Evolutionary conservation across 1,140 invertebrate genomes (phyloP).

Genomic region (Drosophila kanapiae): DNA sequence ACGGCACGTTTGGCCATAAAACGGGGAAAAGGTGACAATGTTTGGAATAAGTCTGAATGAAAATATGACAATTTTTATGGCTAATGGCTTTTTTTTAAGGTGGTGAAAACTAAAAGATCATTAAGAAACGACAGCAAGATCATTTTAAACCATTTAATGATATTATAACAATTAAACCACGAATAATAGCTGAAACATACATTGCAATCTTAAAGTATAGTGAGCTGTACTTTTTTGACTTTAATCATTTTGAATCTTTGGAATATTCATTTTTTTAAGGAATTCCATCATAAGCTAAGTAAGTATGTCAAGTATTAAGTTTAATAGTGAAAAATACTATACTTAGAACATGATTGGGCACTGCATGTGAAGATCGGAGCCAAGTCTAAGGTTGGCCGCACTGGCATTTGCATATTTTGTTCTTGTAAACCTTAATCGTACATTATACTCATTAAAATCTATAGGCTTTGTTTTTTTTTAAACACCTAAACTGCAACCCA

Average conservation of each 20-base stretch:
- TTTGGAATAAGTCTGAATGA: slow-evolving; percentile 15
- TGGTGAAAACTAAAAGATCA: background rate
- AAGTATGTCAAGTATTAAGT: too few relatives aligned
- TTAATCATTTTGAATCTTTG: background rate
- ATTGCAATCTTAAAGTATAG: background rate
- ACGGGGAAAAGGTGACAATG: slow-evolving; percentile 21
- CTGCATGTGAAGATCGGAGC: too few relatives aligned
- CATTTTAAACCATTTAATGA: background rate
- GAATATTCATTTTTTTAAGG: background rate
- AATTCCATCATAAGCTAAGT: too few relatives aligned
- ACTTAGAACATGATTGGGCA: too few relatives aligned
- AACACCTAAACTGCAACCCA: too few relatives aligned
- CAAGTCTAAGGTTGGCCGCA: too few relatives aligned
- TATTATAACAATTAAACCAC: background rate
- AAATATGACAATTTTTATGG: slow-evolving; percentile 2
- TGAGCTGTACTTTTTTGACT: background rate
- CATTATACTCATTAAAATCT: too few relatives aligned
- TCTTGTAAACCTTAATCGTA: too few relatives aligned
- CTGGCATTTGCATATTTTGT: too few relatives aligned
- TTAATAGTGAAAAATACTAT: background rate
- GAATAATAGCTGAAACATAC: background rate
- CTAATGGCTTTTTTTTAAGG: slow-evolving; percentile 9
- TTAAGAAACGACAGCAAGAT: background rate
- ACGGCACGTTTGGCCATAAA: slow-evolving; percentile 21
- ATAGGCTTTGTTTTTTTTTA: too few relatives aligned